Conservation (phyloP, 2,797 vertebrate species). For the Pyrocephalus nanus region DNA sequence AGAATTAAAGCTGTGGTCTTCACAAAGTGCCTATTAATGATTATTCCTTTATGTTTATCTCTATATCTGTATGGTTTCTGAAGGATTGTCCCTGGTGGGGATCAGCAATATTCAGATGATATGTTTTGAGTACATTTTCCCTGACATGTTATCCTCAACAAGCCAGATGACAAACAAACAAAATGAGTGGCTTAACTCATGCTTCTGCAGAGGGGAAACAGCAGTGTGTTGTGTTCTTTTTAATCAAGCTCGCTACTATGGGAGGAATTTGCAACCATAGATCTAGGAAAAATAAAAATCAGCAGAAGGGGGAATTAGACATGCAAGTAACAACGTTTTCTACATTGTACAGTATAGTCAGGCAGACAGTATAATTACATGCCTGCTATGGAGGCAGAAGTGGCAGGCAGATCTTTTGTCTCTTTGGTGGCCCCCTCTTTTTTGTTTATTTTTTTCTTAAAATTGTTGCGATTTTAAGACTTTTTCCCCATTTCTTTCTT, state of each 20-base stretch:
- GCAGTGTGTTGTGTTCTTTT: constrained; percentile 68
- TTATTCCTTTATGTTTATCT: constrained; percentile 37
- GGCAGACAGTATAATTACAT: constrained; percentile 84
- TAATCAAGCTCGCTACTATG: constrained; percentile 74
- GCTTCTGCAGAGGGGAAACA: constrained; percentile 73
- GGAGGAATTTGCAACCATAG: constrained; percentile 76
- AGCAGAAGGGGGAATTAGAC: constrained; percentile 78
- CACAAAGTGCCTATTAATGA: constrained; percentile 60
- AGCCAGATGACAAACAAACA: constrained; percentile 73
- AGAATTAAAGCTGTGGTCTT: constrained; percentile 84
- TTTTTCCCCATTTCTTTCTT: constrained; percentile 71
- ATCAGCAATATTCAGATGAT: constrained; percentile 67
- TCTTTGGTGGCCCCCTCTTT: constrained; percentile 85
- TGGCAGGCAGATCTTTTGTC: constrained; percentile 81
- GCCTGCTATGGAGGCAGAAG: constrained; percentile 87
- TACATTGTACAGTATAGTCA: constrained; percentile 90
- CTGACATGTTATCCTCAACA: constrained; percentile 69
- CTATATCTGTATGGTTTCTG: constrained; percentile 50
- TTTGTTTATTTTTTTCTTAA: constrained; percentile 42
- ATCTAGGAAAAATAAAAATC: constrained; percentile 79
- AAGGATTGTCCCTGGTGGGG: constrained; percentile 68
- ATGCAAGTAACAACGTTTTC: constrained; percentile 91
- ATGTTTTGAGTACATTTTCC: constrained; percentile 64
- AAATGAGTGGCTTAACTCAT: constrained; percentile 76
- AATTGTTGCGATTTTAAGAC: constrained; percentile 70